Evolutionary conservation across 2,888 invertebrate species (phyloP).

Genomic region (Dynastes hyllus): DNA sequence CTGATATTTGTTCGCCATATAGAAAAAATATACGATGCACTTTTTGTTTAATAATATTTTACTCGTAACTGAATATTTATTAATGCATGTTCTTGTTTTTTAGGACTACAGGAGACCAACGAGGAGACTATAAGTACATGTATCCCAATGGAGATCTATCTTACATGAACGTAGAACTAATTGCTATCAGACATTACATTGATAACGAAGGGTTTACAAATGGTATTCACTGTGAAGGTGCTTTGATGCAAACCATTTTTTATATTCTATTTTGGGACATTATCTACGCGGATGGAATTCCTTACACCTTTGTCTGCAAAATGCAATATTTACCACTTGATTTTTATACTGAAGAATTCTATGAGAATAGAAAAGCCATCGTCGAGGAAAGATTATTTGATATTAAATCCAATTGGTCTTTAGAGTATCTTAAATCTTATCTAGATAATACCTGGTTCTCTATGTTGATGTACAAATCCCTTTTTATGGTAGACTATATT

Average conservation of each 20-base stretch:
- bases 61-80: neutral
- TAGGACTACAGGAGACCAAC: neutral
- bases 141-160: slow-evolving; percentile 34
- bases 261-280: slow-evolving; percentile 84
- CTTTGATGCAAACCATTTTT: slow-evolving; percentile 62
- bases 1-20: too few species aligned
- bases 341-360: slow-evolving; percentile 79
- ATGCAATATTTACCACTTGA: slow-evolving; percentile 85
- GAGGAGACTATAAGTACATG: slow-evolving; percentile 31
- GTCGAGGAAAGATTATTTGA: slow-evolving; percentile 75
- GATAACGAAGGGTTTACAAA: slow-evolving; percentile 69
- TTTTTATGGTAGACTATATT: slow-evolving; percentile 54
- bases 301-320: slow-evolving; percentile 76
- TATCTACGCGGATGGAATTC: slow-evolving; percentile 75
- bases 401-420: slow-evolving; percentile 67
- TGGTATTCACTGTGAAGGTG: slow-evolving; percentile 70
- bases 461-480: slow-evolving; percentile 64
- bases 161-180: slow-evolving; percentile 72
- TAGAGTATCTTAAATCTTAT: slow-evolving; percentile 72
- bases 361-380: slow-evolving; percentile 74
- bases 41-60: neutral
- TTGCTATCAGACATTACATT: slow-evolving; percentile 74
- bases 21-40: neutral
- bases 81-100: neutral
- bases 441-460: slow-evolving; percentile 71